phyloP scores from a whole-genome alignment of 2,113 vertebrate species.

The Nesoenas mayeri region DNA sequence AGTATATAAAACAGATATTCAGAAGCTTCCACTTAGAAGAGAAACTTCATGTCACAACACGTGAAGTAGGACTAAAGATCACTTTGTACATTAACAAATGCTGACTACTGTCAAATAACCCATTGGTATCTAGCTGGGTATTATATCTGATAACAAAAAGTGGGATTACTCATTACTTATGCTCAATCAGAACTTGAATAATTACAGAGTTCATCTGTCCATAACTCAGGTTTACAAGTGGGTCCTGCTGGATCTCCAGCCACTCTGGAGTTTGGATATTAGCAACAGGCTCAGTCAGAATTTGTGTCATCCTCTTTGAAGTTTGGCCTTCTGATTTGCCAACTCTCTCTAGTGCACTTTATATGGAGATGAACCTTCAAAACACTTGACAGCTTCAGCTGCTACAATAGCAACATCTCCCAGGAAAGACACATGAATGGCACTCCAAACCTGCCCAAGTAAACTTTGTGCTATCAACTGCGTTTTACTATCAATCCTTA shows the following conservation, averaged over 20 bases:
- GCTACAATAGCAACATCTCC: not conserved
- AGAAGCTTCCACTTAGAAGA: not conserved
- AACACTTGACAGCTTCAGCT: not conserved
- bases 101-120: not conserved
- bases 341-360: not conserved
- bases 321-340: not conserved
- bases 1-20: not conserved
- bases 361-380: not conserved
- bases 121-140: not conserved
- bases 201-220: not conserved
- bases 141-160: not conserved
- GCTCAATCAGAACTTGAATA: not conserved
- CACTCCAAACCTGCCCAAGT: not conserved
- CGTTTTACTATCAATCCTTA: not conserved
- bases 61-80: not conserved
- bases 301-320: not conserved
- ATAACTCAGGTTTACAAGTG: not conserved
- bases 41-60: not conserved
- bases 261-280: not conserved
- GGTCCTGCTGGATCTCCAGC: not conserved
- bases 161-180: not conserved
- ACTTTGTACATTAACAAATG: not conserved
- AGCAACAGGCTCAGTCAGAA: not conserved
- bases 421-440: not conserved
- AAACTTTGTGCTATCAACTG: not conserved